Base-by-base conservation (phyloP, 2,888 invertebrate genomes). In the Calliphora vomitoria region DNA sequence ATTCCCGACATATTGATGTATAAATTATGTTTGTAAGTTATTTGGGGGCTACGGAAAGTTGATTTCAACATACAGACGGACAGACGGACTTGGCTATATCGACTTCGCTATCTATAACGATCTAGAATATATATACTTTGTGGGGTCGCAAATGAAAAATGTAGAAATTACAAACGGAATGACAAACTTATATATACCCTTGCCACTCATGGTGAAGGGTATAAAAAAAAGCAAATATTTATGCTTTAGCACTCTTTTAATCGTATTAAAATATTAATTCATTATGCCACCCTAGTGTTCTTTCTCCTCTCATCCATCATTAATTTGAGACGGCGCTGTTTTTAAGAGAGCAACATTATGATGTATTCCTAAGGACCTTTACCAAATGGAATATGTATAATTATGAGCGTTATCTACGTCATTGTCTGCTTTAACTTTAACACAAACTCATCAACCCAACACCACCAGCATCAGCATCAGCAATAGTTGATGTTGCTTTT, bases 191-290 rank as follows among this genome's bases (percentile, higher is more conserved):
- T n/a, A n/a, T n/a, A n/a, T n/a, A n/a, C n/a, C n/a, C n/a, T n/a
- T n/a, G n/a, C n/a, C n/a, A n/a, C n/a, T n/a, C n/a, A n/a, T n/a
- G n/a, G n/a, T n/a, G n/a, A n/a, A n/a, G n/a, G n/a, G n/a, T n/a
- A n/a, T n/a, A n/a, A n/a, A n/a, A 60, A 15, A 31, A 31, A 15
- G 2, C n/a, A n/a, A 47, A 31, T 47, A 47, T 50, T 35, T 69
- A 50, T 50, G 18, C 50, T 53, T 69, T 47, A 50, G 15, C n/a
- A 35, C 6, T 31, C 20, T 35, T 55, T 72, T 20, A 72, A 55
- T 72, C 71, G 11, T 20, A 38, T 62, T 62, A n/a, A 62, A 62
- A 62, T 62, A 35, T 62, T 62, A 35, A 62, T 35, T 58, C 11
- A 25, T 31, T 25, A 58, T 58, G 31, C 8, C 20, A 13, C 5